Base-by-base conservation (phyloP, 2,888 invertebrate genomes). In the Atrina japonica region DNA sequence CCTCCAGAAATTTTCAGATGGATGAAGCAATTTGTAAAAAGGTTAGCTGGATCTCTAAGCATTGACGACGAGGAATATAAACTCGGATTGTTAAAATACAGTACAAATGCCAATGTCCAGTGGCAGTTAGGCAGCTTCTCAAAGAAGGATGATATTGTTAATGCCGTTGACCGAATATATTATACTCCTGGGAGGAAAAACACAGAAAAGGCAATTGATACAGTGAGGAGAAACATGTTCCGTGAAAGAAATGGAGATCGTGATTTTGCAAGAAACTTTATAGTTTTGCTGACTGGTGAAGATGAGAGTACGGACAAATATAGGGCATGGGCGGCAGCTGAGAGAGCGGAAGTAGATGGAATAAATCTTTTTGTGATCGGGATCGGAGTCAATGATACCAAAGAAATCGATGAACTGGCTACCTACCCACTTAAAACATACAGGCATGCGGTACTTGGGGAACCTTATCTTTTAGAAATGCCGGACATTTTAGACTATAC, bases 321-420 rank as follows among this genome's bases (percentile, higher is more conserved):
- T 29, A 30, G 56, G 11, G 71, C 71, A 23, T 71, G 56, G 43
- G 55, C 53, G 55, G 71, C 71, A 27, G 71, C 71, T 1, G 66
- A 71, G 27, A 58, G 55, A 29, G 43, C 56, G 1, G 71, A 84
- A 70, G 76, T 76, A n/a, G 71, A 70, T 6, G 85, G 84, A 0
- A 79, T 81, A 3, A 77, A 81, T 23, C 75, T 85, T 61, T 87
- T 82, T 67, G 79, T 81, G 25, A 78, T 87, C 53, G 87, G 87
- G 1, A 63, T 80, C 2, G 77, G 86, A n/a, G 56, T 80, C 9
- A 58, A 73, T 16, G 74, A 83, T 49, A 58, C 68, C 5, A 63
- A 70, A 0, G 85, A 86, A 41, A 70, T 88, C 14, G 75, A 84
- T 35, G 78, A 77, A 6, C 78, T 86, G 11, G 83, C 88, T 6